phyloP scores from a whole-genome alignment of 2,797 vertebrate species.

The Acanthornis magna region DNA sequence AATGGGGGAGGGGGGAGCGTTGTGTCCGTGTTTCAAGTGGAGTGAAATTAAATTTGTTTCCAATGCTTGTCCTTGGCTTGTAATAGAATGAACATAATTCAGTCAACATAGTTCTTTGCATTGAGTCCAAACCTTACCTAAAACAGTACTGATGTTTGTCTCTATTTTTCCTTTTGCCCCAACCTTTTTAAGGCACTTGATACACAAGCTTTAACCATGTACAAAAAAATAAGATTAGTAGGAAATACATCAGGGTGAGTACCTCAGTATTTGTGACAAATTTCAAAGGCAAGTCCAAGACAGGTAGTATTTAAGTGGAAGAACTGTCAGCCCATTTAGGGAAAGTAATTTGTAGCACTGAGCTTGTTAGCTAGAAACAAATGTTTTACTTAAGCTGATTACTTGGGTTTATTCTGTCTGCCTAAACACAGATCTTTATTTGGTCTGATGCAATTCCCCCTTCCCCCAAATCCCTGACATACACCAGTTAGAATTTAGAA shows the following conservation, averaged over 20 bases:
- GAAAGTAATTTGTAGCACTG: conserved; percentile 16
- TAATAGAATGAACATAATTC: neutral
- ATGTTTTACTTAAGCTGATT: conserved; percentile 27
- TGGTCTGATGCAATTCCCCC: neutral
- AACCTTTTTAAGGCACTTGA: conserved; percentile 72
- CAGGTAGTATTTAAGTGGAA: conserved; percentile 69
- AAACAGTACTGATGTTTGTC: neutral
- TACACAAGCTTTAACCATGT: conserved; percentile 68
- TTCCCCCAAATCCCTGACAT: neutral
- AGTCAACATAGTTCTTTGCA: neutral
- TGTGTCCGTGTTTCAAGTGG: neutral
- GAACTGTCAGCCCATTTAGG: neutral
- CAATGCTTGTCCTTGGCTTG: neutral
- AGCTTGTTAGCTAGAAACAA: conserved; percentile 47
- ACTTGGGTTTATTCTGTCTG: conserved; percentile 3
- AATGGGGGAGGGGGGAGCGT: neutral
- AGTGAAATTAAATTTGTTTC: neutral
- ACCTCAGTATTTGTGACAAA: conserved; percentile 71
- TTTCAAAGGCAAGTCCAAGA: conserved; percentile 75
- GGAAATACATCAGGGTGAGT: conserved; percentile 47
- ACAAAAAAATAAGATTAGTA: conserved; percentile 53
- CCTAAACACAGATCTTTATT: neutral
- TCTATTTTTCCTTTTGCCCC: neutral
- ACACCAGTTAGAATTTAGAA: neutral
- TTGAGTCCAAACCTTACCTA: neutral